Evolutionary conservation across 2,888 invertebrate species (phyloP), one percentile per base, ranked within the genome.

Genomic region (Phyllotreta striolata): DNA sequence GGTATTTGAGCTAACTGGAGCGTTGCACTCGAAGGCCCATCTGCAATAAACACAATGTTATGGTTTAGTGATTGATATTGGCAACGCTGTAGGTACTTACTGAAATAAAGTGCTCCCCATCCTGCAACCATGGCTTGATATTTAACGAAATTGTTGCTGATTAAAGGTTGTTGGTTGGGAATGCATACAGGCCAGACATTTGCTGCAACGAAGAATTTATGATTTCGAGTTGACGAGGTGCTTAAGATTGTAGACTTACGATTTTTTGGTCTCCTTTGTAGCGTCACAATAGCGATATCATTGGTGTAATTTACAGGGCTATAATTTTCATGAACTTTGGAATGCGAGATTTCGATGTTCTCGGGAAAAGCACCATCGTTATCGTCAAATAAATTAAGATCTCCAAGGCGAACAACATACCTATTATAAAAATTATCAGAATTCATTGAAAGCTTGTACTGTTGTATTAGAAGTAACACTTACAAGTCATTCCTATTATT

Each of bases 211-310:
- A 24, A 24, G 24, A 24, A 24, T 24, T 24, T 24, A 24, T 24
- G 24, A 24, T 24, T 24, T 24, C 2, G 2, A 3, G 24, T 24
- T 24, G 1, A 4, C 24, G 24, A 24, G 24, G 24, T 24, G 1
- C 24, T n/a, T n/a, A n/a, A n/a, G 24, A 3, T 24, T 24, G 24
- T 24, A 24, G 24, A 1, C 87, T 72, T 63, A 74, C 75, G 70
- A 66, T 66, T 69, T 14, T 35, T 66, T n/a, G 69, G 66, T 10
- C 38, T 55, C 43, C 66, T 74, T 2, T 84, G 81, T 55, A 94
- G 79, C 63, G 86, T 85, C 0, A 96, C 78, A 1, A 96, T 77
- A 0, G 91, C 95, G 63, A 96, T 90, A 77, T 96, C 96, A 73
- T 91, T 90, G 49, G 86, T 87, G 72, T 85, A 89, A 14, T 85